Base-by-base conservation (phyloP, 2,797 vertebrate species). In the Channa striata region DNA sequence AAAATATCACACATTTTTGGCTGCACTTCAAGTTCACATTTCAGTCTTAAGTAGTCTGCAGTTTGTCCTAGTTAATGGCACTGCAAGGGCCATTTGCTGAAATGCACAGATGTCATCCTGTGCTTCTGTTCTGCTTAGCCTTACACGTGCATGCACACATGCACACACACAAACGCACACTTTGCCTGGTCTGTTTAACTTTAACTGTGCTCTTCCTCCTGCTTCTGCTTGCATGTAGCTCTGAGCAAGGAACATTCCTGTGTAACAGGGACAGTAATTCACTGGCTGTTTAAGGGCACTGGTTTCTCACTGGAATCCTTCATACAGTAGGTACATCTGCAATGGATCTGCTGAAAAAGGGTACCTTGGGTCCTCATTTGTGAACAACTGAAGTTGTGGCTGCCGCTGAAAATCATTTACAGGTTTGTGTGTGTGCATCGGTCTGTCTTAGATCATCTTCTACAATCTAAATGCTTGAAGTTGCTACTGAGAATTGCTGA, bases 261-360 rank as follows among this genome's bases (percentile, higher is more conserved):
- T 63, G 34, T 78, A 87, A 86, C 80, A 74, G 67, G 69, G 83
- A 86, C 80, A 78, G 79, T 86, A 80, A 82, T 81, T 86, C 69
- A 67, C 46, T 4, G 25, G 49, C 76, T 78, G 82, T 87, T 73
- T 64, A 71, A 76, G 70, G 63, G 68, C 77, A 81, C 49, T 23
- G 66, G 56, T 62, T 71, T 49, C 66, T 84, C 42, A 74, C 71
- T 72, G 67, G 74, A 77, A 73, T 79, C 42, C 56, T 77, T 73
- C 50, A 63, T 75, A 75, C 72, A 83, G 60, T 78, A 80, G 77
- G 68, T 86, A 83, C 83, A 86, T 88, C 85, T 90, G 89, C 66
- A 80, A 49, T 39, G 64, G 36, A 89, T 87, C 81, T 68, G 52
- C 67, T 59, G 48, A 59, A 69, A 30, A 83, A 82, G 67, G 50